These are phyloP conservation scores for Tetragonisca angustula DNA, from an alignment of 2,888 invertebrate genomes.

Conservation along the genomic window DNA sequence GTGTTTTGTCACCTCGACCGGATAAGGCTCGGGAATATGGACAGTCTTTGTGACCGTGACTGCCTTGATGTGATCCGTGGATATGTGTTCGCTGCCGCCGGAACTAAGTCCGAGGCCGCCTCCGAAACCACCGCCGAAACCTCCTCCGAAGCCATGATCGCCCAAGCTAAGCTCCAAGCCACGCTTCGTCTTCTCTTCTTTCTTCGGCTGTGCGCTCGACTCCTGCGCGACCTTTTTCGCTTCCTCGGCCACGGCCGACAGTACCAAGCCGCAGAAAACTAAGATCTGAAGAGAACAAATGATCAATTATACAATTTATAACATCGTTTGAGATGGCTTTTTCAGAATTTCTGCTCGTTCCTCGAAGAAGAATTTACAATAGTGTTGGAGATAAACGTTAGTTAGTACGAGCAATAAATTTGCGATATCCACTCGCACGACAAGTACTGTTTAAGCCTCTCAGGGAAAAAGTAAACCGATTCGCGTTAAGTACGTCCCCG, in stretches of 20 bases:
- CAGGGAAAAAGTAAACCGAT: not conserved
- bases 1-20: conserved; percentile 74
- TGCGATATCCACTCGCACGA: not conserved
- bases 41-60: conserved; percentile 80
- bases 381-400: not conserved
- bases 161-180: conserved; percentile 78
- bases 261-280: conserved; percentile 76
- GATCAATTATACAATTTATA: not conserved
- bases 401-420: not conserved
- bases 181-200: conserved; percentile 77
- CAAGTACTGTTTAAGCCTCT: not conserved
- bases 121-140: conserved; percentile 61
- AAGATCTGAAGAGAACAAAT: conserved; percentile 69
- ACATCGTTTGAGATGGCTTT: too few species aligned
- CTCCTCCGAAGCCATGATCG: conserved; percentile 66
- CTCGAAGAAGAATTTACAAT: not conserved
- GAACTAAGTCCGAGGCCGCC: conserved; percentile 59
- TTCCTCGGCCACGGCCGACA: conserved; percentile 74
- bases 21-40: conserved; percentile 73
- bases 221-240: conserved; percentile 59
- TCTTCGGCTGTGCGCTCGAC: conserved; percentile 53
- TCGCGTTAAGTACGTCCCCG: not conserved
- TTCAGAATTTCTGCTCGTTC: not conserved
- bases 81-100: conserved; percentile 57
- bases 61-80: conserved; percentile 72